Evolutionary conservation across 2,888 invertebrate species (phyloP), one percentile per base, ranked within the genome.

Genomic region (Germaria angustata): DNA sequence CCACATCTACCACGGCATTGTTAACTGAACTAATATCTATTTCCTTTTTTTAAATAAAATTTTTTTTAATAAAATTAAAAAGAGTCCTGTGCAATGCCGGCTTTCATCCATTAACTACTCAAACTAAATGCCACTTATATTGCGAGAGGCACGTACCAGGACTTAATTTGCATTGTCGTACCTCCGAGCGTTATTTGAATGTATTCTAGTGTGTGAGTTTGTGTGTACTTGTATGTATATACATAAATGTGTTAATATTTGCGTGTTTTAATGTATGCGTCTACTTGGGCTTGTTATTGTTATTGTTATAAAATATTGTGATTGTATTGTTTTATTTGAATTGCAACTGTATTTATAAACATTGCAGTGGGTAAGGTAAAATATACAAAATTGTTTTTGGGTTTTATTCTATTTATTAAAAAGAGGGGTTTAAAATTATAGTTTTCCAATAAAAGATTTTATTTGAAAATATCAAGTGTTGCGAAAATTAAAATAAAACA

Each of bases 61-160:
- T 11, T 17, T 17, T 61, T 55, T 34, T 69, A 15, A 20, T 22
- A 24, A 57, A 71, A 34, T 22, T 22, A 41, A 57, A 46, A 63
- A 22, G 11, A 34, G 36, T n/a, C 5, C 13, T 4, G 41, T 65
- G 44, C 44, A 36, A n/a, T 41, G 32, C 32, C 39, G 36, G 46
- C 44, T 63, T 49, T 63, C 41, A 73, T 73, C 79, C 79, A 80
- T 73, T 80, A 80, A 80, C 72, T 66, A 41, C 61, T 34, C 57
- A 17, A 80, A 73, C 72, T 66, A 80, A 77, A 82, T 82, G 71
- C 82, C 82, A 66, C 59, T 79, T 79, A 65, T 66, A 63, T 22
- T 71, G 73, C 75, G 69, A 59, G 57, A 66, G 71, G 75, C 82
- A 82, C 82, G 82, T 75, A 71, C 17, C 59, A 65, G 53, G 73